Base-by-base conservation (phyloP, 2,113 vertebrate genomes). In the Sphyrna mokarran region DNA sequence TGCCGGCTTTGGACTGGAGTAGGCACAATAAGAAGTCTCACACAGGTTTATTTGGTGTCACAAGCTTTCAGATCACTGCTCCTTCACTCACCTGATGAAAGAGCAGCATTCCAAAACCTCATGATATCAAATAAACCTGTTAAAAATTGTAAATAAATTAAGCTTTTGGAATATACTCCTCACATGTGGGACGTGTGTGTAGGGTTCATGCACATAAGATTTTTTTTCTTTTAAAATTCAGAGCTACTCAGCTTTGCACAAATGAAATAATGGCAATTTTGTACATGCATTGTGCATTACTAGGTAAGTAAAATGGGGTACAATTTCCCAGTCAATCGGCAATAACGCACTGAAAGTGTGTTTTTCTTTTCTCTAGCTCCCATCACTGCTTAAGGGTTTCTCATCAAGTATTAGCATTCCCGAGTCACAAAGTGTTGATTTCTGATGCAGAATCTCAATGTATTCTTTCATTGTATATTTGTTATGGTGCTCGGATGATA, bases 301-400 rank as follows among this genome's bases (percentile, higher is more conserved):
- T 22, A 18, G n/a, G 33, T 37, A n/a, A 61, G 61, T 93, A 61
- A 93, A 93, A 93, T 93, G 1, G n/a, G 20, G 68, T 93, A 33
- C 6, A 68, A 68, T 93, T 66, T 93, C 89, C n/a, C 89, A 66
- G 29, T 91, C 7, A 91, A 63, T 91, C 33, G 61, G 89, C 58
- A 91, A 91, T 93, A 68, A 93, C n/a, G 33, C n/a, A 91, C 63
- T 91, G 18, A 63, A 68, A 68, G 58, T 93, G 61, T 93, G 61
- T 93, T 37, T 37, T 91, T 93, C n/a, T 40, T 40, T 37, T 33
- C 89, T 91, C 5, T 93, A 3, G 89, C 37, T 93, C 61, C 68
- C 61, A 93, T 93, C 61, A 93, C 89, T 66, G 40, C 61, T 93
- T 93, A 66, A 68, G 61, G 33, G 61, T 91, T 91, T 91, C 89